Conservation (phyloP, 1,140 invertebrate genomes). For the Bradysia coprophila region DNA sequence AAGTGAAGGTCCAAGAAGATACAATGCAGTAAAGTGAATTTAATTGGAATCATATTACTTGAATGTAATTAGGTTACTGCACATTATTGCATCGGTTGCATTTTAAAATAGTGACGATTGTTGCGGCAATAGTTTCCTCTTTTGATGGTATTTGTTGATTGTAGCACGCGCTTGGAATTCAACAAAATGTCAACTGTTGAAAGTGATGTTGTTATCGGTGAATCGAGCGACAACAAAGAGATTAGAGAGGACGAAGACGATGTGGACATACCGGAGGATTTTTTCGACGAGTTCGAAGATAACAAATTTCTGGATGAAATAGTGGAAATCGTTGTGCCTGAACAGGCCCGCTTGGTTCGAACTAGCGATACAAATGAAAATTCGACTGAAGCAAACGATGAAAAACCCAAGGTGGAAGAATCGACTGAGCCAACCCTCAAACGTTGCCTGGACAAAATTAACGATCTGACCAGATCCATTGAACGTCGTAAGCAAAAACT, state of each 20-base stretch:
- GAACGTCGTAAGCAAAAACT: neutral
- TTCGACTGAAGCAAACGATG: neutral
- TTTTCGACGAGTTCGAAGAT: neutral
- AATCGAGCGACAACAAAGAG: neutral
- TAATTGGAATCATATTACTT: too few species aligned
- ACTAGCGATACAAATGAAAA: neutral
- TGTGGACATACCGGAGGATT: neutral
- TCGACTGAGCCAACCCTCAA: neutral
- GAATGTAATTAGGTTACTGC: too few species aligned
- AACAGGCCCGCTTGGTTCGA: too few species aligned
- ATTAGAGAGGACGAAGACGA: neutral
- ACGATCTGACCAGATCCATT: neutral
- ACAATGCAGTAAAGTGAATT: too few species aligned
- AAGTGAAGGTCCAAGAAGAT: too few species aligned
- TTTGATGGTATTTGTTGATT: too few species aligned
- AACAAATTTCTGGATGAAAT: neutral
- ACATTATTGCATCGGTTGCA: too few species aligned
- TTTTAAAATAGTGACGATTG: too few species aligned
- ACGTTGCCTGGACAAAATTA: neutral
- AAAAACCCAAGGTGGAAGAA: neutral
- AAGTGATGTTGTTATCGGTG: too few species aligned
- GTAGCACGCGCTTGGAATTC: too few species aligned
- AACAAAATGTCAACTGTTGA: neutral
- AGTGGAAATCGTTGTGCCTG: neutral
- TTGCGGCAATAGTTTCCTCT: too few species aligned